phyloP scores from a whole-genome alignment of 2,113 vertebrate genomes.

The Spea bombifrons region DNA sequence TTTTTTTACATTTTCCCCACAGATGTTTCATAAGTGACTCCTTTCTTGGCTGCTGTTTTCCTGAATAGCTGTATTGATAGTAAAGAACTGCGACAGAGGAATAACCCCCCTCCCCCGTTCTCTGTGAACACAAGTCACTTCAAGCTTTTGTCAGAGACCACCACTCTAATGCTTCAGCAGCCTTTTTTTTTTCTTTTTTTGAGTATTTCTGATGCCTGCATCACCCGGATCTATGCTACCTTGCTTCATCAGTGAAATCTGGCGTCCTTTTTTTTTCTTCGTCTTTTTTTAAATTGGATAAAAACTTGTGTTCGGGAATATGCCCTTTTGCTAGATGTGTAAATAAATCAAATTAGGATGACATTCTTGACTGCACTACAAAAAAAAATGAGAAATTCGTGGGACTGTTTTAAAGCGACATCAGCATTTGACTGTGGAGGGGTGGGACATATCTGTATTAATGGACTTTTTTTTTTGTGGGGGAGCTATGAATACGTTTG shows the following conservation, averaged over 20 bases:
- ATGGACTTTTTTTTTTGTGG: conserved; percentile 65
- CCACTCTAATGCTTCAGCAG: conserved; percentile 81
- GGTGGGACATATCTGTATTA: conserved; percentile 77
- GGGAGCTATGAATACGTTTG: conserved; percentile 71
- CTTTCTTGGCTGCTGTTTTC: conserved; percentile 69
- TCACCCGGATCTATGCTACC: conserved; percentile 82
- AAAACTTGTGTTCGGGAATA: conserved; percentile 78
- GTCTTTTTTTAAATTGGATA: conserved; percentile 70
- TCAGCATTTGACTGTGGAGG: conserved; percentile 75
- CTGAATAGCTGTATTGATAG: conserved; percentile 76
- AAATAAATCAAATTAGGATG: conserved; percentile 75
- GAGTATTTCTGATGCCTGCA: conserved; percentile 82
- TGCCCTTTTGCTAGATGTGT: conserved; percentile 78
- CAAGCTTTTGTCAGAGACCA: conserved; percentile 84
- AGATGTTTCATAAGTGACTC: conserved; percentile 91
- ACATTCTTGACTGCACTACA: conserved; percentile 74
- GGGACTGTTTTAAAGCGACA: conserved; percentile 75
- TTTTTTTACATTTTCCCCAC: conserved; percentile 35
- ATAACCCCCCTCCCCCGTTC: conserved; percentile 70
- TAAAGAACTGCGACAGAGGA: conserved; percentile 86
- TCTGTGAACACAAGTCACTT: conserved; percentile 84
- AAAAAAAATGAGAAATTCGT: conserved; percentile 75
- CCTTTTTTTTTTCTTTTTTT: conserved; percentile 60
- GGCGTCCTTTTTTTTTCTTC: conserved; percentile 75
- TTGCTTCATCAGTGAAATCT: conserved; percentile 87